These are phyloP conservation scores for Dicranocentrus wangi DNA, from an alignment of 2,888 invertebrate genomes.

Conservation along the genomic window DNA sequence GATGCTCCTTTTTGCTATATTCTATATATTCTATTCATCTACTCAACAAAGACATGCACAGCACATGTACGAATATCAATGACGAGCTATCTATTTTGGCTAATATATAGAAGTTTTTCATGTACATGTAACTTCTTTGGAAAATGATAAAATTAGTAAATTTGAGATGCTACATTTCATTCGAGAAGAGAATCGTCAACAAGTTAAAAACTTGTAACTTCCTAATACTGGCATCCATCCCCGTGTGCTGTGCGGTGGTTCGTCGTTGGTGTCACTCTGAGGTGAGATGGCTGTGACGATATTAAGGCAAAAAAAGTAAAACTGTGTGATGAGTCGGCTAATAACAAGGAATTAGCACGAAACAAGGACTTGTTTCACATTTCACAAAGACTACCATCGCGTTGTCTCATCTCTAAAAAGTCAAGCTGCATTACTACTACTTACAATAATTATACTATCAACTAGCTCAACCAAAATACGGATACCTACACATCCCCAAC, in stretches of 20 bases:
- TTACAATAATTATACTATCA: slow-evolving; percentile 48
- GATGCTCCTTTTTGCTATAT: too few species aligned
- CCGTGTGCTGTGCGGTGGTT: neutral
- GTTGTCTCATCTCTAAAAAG: slow-evolving; percentile 44
- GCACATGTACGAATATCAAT: too few species aligned
- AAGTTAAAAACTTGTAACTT: neutral
- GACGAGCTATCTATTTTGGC: too few species aligned
- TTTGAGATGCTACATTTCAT: too few species aligned
- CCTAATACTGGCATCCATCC: neutral
- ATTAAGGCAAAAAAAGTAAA: neutral
- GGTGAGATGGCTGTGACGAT: neutral
- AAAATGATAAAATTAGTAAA: too few species aligned
- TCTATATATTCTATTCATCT: too few species aligned
- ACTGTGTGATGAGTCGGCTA: slow-evolving; percentile 13
- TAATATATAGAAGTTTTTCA: too few species aligned
- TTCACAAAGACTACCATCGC: slow-evolving; percentile 25
- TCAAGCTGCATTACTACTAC: slow-evolving; percentile 50
- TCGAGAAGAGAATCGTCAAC: too few species aligned
- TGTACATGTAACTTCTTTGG: too few species aligned
- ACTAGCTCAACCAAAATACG: slow-evolving; percentile 35
- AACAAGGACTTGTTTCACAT: neutral
- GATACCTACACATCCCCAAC: slow-evolving; percentile 18
- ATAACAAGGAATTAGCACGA: slow-evolving; percentile 8
- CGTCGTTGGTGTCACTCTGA: neutral
- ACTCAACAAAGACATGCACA: too few species aligned